Percentiles rank a stretch among this genome's conserved stretches.
Conservation (phyloP, 2,113 vertebrate species). For the Pseudois nayaur region DNA sequence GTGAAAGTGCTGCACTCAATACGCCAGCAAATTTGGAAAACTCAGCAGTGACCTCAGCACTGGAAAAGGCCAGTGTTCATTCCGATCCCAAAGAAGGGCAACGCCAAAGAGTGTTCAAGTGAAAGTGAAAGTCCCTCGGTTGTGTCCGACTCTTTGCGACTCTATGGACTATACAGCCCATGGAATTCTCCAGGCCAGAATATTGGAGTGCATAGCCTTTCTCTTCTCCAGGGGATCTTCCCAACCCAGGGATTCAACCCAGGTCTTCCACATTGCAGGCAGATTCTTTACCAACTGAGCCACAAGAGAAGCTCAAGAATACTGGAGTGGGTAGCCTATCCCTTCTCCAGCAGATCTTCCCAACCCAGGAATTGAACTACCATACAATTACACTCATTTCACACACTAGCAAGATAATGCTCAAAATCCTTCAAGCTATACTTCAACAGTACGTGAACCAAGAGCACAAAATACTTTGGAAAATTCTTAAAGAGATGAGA, state of each 20-base stretch:
- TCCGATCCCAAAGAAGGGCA: neutral
- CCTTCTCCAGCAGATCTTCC: neutral
- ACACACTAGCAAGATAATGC: neutral
- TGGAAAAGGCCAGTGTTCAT: neutral
- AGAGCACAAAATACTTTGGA: neutral
- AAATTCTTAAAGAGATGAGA: neutral
- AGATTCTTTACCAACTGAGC: neutral
- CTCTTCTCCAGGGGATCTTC: neutral
- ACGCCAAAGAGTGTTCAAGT: neutral
- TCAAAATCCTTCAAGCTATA: neutral
- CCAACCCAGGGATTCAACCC: neutral
- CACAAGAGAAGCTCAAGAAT: neutral
- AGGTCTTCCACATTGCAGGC: neutral
- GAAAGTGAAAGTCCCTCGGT: neutral
- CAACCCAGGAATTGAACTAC: neutral
- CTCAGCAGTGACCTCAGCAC: neutral
- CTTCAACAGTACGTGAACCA: neutral
- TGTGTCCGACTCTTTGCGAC: accelerated
- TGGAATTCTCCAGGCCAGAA: neutral
- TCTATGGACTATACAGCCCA: neutral
- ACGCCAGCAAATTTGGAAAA: neutral
- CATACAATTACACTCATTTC: neutral
- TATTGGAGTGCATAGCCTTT: neutral
- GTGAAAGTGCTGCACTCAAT: neutral
- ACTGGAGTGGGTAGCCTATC: neutral